These are phyloP conservation scores for Philaethria dido DNA, from an alignment of 2,888 invertebrate species.

Conservation along the genomic window DNA sequence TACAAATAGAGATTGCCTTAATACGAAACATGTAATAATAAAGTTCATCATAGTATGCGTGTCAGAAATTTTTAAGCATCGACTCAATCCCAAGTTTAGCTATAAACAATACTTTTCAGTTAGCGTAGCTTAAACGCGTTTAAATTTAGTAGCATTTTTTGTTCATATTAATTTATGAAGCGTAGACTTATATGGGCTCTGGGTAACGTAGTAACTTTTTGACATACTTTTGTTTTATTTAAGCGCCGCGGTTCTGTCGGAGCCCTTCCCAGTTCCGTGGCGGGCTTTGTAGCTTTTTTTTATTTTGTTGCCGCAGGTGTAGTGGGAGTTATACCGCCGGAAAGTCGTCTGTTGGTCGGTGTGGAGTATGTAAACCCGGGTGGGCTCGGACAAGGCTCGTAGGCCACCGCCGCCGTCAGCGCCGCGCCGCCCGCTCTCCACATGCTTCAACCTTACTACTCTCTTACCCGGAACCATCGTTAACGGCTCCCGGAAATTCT, in stretches of 20 bases:
- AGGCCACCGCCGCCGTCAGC: conserved; percentile 53
- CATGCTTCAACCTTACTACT: conserved; percentile 60
- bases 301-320: conserved; percentile 85
- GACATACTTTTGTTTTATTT: conserved; percentile 58
- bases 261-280: conserved; percentile 65
- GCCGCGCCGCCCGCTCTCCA: conserved; percentile 49
- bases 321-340: conserved; percentile 86
- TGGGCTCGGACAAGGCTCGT: conserved; percentile 81
- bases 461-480: conserved; percentile 69
- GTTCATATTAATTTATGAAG: conserved; percentile 30
- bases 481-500: conserved; percentile 76
- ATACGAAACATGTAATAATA: conserved; percentile 63
- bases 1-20: conserved; percentile 60
- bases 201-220: conserved; percentile 54
- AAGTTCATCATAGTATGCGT: conserved; percentile 69
- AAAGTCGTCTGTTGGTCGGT: conserved; percentile 85
- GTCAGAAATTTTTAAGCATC: conserved; percentile 72
- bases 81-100: conserved; percentile 75
- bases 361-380: conserved; percentile 84
- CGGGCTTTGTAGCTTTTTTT: conserved; percentile 78
- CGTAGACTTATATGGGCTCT: conserved; percentile 55
- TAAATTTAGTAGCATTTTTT: conserved; percentile 27
- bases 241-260: conserved; percentile 65
- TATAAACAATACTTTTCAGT: conserved; percentile 58
- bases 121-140: conserved; percentile 26